A percentile compares a stretch with the other conserved stretches of the same genome.
Evolutionary conservation across 2,888 invertebrate species (phyloP).

Genomic region (Napeogenes inachia): DNA sequence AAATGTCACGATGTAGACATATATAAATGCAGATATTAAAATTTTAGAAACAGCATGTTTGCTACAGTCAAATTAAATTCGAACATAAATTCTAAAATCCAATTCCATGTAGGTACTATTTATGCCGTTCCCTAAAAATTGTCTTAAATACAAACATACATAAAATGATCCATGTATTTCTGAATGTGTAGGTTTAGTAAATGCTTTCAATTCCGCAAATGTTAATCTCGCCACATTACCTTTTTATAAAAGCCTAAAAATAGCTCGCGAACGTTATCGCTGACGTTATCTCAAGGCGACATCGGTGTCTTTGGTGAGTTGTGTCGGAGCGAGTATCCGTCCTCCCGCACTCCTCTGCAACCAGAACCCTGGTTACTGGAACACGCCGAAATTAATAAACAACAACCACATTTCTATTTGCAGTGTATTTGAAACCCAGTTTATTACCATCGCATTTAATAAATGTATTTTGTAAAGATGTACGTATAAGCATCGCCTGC

Average conservation of each 20-base stretch:
- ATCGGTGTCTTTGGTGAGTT: constrained; percentile 42
- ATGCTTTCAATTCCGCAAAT: constrained; percentile 32
- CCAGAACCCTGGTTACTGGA: constrained; percentile 13
- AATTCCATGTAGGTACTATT: too few relatives aligned
- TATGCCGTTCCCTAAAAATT: too few relatives aligned
- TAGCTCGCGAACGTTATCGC: constrained; percentile 66
- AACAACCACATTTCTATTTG: not conserved
- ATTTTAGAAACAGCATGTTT: too few relatives aligned
- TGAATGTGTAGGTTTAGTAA: constrained; percentile 9
- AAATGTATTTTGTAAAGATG: not conserved
- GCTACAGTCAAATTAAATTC: too few relatives aligned
- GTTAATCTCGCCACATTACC: constrained; percentile 59
- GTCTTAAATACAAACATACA: too few relatives aligned
- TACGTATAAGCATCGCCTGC: constrained; percentile 4
- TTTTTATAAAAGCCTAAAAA: constrained; percentile 72
- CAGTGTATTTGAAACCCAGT: not conserved
- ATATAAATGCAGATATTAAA: too few relatives aligned
- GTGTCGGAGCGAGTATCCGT: constrained; percentile 31
- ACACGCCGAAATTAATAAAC: constrained; percentile 1
- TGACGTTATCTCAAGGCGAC: constrained; percentile 72
- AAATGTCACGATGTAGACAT: too few relatives aligned
- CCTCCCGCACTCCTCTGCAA: constrained; percentile 15
- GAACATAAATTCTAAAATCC: too few relatives aligned
- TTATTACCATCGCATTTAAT: not conserved
- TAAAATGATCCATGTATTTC: not conserved